Evolutionary conservation across 1,140 invertebrate species (phyloP).

Genomic region (Pygmarrhopalites habei): DNA sequence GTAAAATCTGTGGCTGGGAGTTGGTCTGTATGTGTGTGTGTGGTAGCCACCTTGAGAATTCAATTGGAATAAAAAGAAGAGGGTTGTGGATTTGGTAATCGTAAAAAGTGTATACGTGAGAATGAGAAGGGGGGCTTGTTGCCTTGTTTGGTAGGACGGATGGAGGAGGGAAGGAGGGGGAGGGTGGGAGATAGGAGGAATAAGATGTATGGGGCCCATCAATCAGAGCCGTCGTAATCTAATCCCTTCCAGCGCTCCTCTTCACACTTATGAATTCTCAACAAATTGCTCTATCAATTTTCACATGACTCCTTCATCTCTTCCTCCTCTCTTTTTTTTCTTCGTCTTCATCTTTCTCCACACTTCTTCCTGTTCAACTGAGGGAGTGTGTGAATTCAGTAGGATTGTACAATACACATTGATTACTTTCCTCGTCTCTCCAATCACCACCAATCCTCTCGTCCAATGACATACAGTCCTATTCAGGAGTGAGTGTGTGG

Average conservation of each 20-base stretch:
- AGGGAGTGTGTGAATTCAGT: too few relatives aligned
- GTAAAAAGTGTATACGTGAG: background rate
- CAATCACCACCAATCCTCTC: too few relatives aligned
- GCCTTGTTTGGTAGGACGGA: background rate
- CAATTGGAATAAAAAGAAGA: too few relatives aligned
- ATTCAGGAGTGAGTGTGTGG: too few relatives aligned
- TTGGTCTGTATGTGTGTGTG: background rate
- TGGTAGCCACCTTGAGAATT: too few relatives aligned
- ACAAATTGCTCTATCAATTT: constrained; percentile 21
- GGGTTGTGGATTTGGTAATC: too few relatives aligned
- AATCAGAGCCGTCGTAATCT: constrained; percentile 12
- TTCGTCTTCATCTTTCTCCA: background rate
- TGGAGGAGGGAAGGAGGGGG: background rate
- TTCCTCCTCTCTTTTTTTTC: background rate
- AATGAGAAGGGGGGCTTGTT: background rate
- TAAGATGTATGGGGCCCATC: constrained; percentile 11
- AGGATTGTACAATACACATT: too few relatives aligned
- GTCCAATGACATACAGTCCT: too few relatives aligned
- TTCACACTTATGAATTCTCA: constrained; percentile 18
- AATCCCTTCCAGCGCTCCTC: background rate
- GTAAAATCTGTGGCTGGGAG: too few relatives aligned
- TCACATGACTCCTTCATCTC: background rate
- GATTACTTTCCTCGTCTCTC: too few relatives aligned
- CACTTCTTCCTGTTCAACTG: too few relatives aligned
- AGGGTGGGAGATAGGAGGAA: background rate